Base-by-base conservation (phyloP, 2,797 vertebrate species). In the Scleropages formosus region DNA sequence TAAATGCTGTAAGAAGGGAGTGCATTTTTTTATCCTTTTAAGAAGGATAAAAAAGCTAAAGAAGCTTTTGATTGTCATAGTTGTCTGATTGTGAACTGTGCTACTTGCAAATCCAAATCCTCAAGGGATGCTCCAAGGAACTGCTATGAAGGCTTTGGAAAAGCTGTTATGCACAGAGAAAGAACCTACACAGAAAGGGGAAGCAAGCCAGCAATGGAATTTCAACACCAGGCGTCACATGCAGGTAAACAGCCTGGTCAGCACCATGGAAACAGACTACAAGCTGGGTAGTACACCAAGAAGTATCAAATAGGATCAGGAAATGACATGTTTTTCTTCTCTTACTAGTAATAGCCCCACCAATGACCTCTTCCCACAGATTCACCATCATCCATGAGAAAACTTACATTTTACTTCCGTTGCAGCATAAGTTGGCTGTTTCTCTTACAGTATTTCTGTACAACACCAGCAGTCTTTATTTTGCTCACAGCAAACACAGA, bases 91-190 rank as follows among this genome's bases (percentile, higher is more conserved):
- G n/a, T n/a, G n/a, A n/a, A n/a, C n/a, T n/a, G n/a, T n/a, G n/a
- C n/a, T n/a, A n/a, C n/a, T n/a, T n/a, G n/a, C n/a, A n/a, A n/a
- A n/a, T n/a, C n/a, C n/a, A n/a, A n/a, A n/a, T n/a, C n/a, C n/a
- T n/a, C n/a, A n/a, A 10, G 20, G 18, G 10, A 4, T 65, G 47
- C 44, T 20, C 65, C 44, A 12, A 7, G 31, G 65, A 15, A 67
- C 1, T 1, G 16, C 67, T 39, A 20, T 67, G 65, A 44, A 8
- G 39, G 64, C 39, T 4, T 16, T 67, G 4, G 65, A 67, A n/a
- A 67, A 47, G 65, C 10, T 7, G 44, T n/a, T 18, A 67, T 44
- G 63, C 65, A 65, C 63, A 65, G 16, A 65, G 63, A 63, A 65
- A 63, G 39, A 65, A 7, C 56, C 58, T 56, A 58, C 56, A 58